Evolutionary conservation across 2,797 vertebrate species (phyloP).

Genomic region (Melanogrammus aeglefinus): DNA sequence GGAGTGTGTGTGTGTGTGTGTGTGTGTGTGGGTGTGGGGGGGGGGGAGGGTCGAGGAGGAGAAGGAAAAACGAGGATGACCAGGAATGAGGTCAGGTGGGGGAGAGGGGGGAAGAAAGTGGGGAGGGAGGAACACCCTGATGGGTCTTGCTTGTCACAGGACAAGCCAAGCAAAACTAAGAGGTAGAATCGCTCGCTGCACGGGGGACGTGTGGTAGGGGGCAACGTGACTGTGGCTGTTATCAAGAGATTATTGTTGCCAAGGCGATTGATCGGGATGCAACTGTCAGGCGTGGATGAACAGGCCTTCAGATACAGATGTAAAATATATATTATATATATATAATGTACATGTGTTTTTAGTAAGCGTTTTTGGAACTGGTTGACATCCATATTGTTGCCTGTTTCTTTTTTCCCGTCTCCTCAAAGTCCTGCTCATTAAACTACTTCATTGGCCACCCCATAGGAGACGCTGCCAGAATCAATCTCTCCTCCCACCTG

Average conservation of each 20-base stretch:
- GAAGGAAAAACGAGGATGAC: conserved; percentile 73
- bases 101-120: conserved; percentile 26
- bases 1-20: conserved; percentile 36
- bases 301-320: not conserved
- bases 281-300: not conserved
- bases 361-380: not conserved
- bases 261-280: not conserved
- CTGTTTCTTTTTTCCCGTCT: not conserved
- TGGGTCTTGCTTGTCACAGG: conserved; percentile 76
- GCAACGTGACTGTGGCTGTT: not conserved
- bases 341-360: not conserved
- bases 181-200: conserved; percentile 16
- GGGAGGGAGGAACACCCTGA: conserved; percentile 69
- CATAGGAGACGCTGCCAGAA: not conserved
- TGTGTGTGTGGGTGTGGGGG: not conserved
- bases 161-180: conserved; percentile 72
- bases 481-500: not conserved
- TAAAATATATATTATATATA: not conserved
- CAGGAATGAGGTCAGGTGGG: conserved; percentile 78
- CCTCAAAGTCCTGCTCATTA: not conserved
- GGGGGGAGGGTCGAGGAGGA: conserved; percentile 34
- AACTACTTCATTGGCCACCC: not conserved
- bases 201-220: conserved; percentile 30
- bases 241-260: not conserved
- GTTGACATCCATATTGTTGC: not conserved